A percentile compares a stretch with the other conserved stretches of the same genome.
Evolutionary conservation across 2,888 invertebrate genomes (phyloP).

Genomic region (Drosophila formosana): DNA sequence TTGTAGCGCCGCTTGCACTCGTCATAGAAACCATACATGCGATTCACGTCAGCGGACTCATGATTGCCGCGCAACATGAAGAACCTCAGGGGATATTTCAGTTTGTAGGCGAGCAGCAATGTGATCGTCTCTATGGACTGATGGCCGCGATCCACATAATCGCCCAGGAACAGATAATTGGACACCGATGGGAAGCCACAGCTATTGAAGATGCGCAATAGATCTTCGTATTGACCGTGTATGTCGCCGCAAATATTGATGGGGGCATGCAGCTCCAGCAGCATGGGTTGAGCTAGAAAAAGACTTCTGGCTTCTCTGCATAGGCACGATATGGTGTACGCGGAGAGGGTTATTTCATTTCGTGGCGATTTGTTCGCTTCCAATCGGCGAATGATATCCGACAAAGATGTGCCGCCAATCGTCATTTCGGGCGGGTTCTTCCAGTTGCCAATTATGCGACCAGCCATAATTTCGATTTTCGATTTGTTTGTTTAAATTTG

Average conservation of each 20-base stretch:
- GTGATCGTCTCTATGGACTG: conserved; percentile 37
- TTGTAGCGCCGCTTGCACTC: conserved; percentile 45
- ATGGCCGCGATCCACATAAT: conserved; percentile 41
- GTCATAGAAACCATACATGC: conserved; percentile 40
- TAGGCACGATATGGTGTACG: not conserved
- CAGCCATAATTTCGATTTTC: conserved; percentile 22
- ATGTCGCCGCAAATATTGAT: conserved; percentile 41
- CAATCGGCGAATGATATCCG: conserved; percentile 17
- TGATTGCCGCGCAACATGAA: conserved; percentile 42
- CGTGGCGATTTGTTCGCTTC: conserved; percentile 3
- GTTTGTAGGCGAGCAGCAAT: conserved; percentile 39
- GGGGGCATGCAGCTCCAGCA: conserved; percentile 33
- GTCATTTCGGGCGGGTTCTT: not conserved
- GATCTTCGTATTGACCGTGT: conserved; percentile 39
- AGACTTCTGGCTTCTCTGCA: conserved; percentile 22
- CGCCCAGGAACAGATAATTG: conserved; percentile 45
- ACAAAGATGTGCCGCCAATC: not conserved
- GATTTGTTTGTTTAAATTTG: conserved; percentile 12
- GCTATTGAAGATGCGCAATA: conserved; percentile 32
- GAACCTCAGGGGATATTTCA: conserved; percentile 24
- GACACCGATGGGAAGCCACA: conserved; percentile 18
- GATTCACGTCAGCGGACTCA: conserved; percentile 34
- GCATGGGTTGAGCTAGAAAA: conserved; percentile 35
- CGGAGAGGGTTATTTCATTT: conserved; percentile 5
- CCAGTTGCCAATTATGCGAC: not conserved